phyloP scores from a whole-genome alignment of 2,797 vertebrate species.

The Hydrophis major region DNA sequence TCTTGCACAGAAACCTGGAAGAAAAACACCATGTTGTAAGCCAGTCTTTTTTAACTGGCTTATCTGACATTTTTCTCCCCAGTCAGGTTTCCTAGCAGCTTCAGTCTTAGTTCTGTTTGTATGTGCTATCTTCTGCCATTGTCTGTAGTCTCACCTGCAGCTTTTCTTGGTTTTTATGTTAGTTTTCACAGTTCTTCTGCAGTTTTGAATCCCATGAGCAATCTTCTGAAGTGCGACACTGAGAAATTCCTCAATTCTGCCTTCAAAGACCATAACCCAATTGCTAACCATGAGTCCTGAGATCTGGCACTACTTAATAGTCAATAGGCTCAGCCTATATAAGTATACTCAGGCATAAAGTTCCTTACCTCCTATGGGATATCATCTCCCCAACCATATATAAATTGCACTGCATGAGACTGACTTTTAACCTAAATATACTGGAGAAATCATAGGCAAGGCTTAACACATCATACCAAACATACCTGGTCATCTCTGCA shows the following conservation, averaged over 20 bases:
- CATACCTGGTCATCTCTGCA: background rate
- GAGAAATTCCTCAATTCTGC: background rate
- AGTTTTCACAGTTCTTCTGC: conserved; percentile 7
- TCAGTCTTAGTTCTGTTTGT: background rate
- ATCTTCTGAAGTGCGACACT: background rate
- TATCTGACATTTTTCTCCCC: background rate
- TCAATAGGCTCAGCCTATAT: background rate
- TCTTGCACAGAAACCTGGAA: background rate
- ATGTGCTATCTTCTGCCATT: background rate
- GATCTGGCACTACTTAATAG: background rate
- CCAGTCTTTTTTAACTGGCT: background rate
- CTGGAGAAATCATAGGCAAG: background rate
- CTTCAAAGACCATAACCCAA: background rate
- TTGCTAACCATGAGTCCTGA: background rate
- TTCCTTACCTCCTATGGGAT: background rate
- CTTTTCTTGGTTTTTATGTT: conserved; percentile 1
- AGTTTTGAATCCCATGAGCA: background rate
- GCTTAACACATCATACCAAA: background rate
- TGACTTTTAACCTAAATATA: background rate
- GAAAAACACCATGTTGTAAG: background rate
- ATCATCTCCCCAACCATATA: background rate
- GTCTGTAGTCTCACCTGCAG: background rate
- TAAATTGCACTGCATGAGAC: background rate
- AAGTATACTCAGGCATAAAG: background rate
- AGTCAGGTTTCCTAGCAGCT: background rate